Percentiles rank a stretch among this genome's conserved stretches.
Conservation (phyloP, 2,797 vertebrate genomes). For the Siniperca obscura region DNA sequence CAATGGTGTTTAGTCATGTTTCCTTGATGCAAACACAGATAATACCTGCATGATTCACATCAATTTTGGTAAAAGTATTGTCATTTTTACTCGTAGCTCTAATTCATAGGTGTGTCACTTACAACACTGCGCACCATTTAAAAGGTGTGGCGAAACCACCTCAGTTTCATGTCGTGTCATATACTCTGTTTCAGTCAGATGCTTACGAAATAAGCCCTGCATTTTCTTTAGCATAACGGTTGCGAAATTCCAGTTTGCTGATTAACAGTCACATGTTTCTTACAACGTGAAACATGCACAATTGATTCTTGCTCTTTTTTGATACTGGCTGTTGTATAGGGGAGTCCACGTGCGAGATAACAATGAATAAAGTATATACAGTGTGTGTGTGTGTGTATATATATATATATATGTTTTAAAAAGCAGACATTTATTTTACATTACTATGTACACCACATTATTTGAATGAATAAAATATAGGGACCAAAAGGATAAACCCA, state of each 20-base stretch:
- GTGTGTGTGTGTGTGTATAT: background rate
- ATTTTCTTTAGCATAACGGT: too few species aligned
- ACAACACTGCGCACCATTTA: background rate
- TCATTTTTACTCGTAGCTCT: background rate
- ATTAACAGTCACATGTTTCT: too few species aligned
- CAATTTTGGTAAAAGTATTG: too few species aligned
- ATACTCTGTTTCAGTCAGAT: background rate
- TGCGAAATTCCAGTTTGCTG: too few species aligned
- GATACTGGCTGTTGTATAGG: background rate
- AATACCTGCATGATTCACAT: too few species aligned
- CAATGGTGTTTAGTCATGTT: too few species aligned
- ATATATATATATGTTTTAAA: background rate
- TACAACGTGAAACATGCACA: too few species aligned
- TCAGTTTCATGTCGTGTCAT: too few species aligned
- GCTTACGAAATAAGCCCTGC: background rate
- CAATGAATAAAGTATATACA: background rate
- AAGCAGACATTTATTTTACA: conserved; percentile 39
- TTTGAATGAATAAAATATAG: background rate
- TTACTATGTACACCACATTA: conserved; percentile 48
- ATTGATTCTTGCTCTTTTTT: background rate
- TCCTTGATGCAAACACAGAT: too few species aligned
- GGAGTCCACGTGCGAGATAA: background rate
- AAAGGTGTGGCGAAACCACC: background rate
- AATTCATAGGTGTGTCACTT: too few species aligned
- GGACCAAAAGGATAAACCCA: background rate